Percentiles rank a stretch among this genome's conserved stretches.
Conservation (phyloP, 2,797 vertebrate genomes). For the Euphonia xanthogaster region DNA sequence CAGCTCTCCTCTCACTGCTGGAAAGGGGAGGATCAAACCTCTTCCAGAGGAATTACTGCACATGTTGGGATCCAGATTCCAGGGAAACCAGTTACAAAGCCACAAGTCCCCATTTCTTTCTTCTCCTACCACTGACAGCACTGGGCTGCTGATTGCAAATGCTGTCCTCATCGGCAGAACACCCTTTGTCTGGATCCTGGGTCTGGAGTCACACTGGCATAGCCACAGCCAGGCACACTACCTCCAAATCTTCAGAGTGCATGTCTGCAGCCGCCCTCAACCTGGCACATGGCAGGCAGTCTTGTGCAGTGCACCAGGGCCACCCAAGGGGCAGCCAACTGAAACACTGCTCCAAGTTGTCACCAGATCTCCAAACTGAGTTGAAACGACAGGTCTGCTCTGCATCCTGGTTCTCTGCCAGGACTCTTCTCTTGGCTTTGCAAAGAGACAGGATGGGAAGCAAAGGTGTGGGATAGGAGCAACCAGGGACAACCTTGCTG, state of each 20-base stretch:
- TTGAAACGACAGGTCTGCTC: neutral
- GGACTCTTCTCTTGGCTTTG: neutral
- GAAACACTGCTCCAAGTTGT: neutral
- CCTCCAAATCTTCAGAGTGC: neutral
- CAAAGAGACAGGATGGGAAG: neutral
- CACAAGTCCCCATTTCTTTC: neutral
- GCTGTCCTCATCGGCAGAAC: accelerated
- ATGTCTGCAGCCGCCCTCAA: neutral
- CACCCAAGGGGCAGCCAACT: neutral
- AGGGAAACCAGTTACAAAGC: neutral
- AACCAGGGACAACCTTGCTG: neutral
- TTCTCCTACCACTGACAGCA: neutral
- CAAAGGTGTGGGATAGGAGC: neutral
- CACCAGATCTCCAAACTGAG: neutral
- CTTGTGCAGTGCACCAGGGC: neutral
- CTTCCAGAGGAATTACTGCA: neutral
- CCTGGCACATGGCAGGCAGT: neutral
- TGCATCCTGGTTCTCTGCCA: neutral
- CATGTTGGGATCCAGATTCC: neutral
- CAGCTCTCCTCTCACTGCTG: neutral
- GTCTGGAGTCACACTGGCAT: neutral
- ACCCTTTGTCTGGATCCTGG: neutral
- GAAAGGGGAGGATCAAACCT: neutral
- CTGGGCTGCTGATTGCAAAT: neutral
- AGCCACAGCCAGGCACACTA: neutral